These are phyloP conservation scores for Lichenostomus cassidix DNA, from an alignment of 2,113 vertebrate species.

Conservation along the genomic window DNA sequence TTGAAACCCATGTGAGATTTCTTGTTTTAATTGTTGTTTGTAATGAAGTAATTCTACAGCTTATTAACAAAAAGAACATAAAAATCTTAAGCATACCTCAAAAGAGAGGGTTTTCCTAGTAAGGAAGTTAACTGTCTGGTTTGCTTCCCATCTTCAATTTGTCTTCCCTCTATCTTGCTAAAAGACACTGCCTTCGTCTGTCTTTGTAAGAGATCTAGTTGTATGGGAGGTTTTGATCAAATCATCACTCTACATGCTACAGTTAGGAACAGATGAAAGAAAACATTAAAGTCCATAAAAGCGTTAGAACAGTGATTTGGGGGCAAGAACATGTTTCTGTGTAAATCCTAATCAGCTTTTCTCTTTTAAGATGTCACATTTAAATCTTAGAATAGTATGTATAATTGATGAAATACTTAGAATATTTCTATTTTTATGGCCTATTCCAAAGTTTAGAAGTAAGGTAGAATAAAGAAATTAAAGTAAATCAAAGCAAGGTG, in stretches of 20 bases:
- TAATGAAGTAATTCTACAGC: neutral
- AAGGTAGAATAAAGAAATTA: neutral
- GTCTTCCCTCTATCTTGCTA: neutral
- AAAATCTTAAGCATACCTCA: neutral
- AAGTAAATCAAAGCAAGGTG: neutral
- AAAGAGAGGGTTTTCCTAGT: neutral
- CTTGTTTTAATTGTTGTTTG: neutral
- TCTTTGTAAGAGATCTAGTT: neutral
- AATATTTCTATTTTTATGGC: neutral
- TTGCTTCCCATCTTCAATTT: neutral
- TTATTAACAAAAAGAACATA: neutral
- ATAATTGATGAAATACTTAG: neutral
- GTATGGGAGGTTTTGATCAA: neutral
- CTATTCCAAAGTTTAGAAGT: neutral
- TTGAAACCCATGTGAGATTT: neutral
- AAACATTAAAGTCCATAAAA: neutral
- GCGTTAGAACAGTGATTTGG: neutral
- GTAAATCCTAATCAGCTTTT: neutral
- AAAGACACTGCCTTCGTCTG: neutral
- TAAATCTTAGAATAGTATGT: neutral
- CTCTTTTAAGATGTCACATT: neutral
- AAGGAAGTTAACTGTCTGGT: neutral
- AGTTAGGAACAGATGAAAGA: neutral
- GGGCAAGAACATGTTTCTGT: neutral
- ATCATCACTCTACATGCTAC: neutral